Evolutionary conservation across 2,797 vertebrate genomes (phyloP), one percentile per base, ranked within the genome.

Genomic region (Microctenopoma lineatum): DNA sequence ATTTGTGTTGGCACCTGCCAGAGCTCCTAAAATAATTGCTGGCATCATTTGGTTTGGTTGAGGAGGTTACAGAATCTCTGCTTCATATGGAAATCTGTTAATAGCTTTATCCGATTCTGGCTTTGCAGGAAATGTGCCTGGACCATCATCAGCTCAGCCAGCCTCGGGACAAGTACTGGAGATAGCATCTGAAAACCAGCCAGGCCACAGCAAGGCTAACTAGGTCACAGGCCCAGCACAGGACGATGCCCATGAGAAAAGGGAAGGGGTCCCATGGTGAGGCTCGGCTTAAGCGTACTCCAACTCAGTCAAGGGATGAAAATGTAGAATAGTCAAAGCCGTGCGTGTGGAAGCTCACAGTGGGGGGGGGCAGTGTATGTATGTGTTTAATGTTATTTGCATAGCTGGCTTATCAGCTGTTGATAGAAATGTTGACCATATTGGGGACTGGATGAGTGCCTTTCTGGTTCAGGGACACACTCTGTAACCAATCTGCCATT

Each of bases 401-500:
- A 65, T 45, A 52, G 64, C 67, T 51, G 59, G 54, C 63, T 74
- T 62, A 77, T 87, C 79, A 83, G 84, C 80, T 85, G 73, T 66
- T 75, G 70, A 75, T 84, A 39, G 42, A 78, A 69, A 59, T 52
- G 54, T 71, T 68, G 71, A 70, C 46, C 79, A 63, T 81, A 57
- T 66, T 63, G 63, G 63, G 59, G 66, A 59, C 59, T 59, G 55
- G 63, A 80, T 74, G 74, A 80, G 70, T 65, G 66, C 68, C 34
- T 75, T 62, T 81, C 63, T 59, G 72, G 73, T 85, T 79, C 64
- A 70, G 77, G 82, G 80, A 82, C 70, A 58, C 80, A 68, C 67
- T 83, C 67, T 84, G 83, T 83, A 81, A 89, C 83, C 80, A 84
- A 79, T 87, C 85, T 80, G 84, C 80, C 74, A 81, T 78, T 87